These are phyloP conservation scores for Prolemur simus DNA, from an alignment of 2,113 vertebrate genomes.

Conservation along the genomic window DNA sequence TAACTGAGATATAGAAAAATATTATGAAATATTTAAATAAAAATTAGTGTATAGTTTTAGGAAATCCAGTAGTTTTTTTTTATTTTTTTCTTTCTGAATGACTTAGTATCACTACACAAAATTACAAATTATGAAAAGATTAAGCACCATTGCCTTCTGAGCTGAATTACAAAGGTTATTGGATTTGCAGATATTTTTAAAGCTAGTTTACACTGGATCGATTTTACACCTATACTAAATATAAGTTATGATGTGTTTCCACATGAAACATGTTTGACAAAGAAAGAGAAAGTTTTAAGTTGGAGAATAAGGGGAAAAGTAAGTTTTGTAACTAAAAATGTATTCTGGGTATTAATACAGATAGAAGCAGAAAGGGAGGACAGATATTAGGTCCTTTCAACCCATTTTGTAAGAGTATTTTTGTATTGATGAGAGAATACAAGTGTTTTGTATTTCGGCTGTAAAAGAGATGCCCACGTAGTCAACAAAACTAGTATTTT, in stretches of 20 bases:
- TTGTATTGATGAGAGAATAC: not conserved
- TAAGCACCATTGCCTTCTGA: not conserved
- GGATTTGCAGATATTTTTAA: not conserved
- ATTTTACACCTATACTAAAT: not conserved
- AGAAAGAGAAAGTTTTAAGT: not conserved
- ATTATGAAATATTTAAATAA: not conserved
- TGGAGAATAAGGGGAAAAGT: not conserved
- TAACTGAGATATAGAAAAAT: not conserved
- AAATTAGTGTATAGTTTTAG: not conserved
- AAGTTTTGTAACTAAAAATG: not conserved
- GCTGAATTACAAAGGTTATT: not conserved
- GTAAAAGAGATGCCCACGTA: not conserved
- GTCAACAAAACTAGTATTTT: not conserved
- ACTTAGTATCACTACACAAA: not conserved
- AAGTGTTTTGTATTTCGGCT: not conserved
- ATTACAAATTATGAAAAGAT: not conserved
- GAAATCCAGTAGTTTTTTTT: not conserved
- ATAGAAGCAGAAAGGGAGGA: not conserved
- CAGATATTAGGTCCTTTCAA: not conserved
- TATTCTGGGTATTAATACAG: not conserved
- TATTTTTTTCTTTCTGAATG: not conserved
- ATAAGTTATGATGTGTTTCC: not conserved
- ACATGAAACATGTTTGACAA: not conserved
- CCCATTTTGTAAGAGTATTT: not conserved
- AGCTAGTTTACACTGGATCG: not conserved